A percentile compares a stretch with the other conserved stretches of the same genome.
These are phyloP conservation scores for Smutsia gigantea DNA, from an alignment of 2,797 vertebrate species.

Conservation along the genomic window DNA sequence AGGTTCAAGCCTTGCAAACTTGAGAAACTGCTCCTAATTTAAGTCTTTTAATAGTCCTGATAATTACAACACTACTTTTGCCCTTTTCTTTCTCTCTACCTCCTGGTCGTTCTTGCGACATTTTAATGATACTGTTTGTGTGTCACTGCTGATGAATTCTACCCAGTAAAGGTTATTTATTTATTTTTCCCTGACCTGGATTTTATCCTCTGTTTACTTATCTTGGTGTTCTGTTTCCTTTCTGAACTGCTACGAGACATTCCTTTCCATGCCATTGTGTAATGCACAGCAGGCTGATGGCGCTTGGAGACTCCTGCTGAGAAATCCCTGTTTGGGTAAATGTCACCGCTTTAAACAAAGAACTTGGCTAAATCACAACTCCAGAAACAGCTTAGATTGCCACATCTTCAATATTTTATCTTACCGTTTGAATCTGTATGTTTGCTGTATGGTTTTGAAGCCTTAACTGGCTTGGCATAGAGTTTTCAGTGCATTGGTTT, in stretches of 20 bases:
- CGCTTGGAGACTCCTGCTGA: background rate
- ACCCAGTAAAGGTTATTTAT: background rate
- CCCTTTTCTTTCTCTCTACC: background rate
- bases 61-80: background rate
- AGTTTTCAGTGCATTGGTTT: background rate
- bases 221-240: slow-evolving; percentile 23
- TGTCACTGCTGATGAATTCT: background rate
- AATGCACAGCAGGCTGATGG: background rate
- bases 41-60: background rate
- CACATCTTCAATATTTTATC: background rate
- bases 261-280: background rate
- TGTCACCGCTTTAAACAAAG: slow-evolving; percentile 47
- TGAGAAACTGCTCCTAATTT: background rate
- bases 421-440: background rate
- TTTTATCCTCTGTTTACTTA: slow-evolving; percentile 5
- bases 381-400: background rate
- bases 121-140: slow-evolving; percentile 7
- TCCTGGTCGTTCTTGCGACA: background rate
- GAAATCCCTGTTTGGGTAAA: slow-evolving; percentile 48
- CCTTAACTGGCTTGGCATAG: background rate
- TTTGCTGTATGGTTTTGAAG: background rate
- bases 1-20: background rate
- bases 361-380: background rate
- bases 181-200: background rate
- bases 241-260: background rate